Base-by-base conservation (phyloP, 2,888 invertebrate genomes). In the Archaeoteleia sp. region DNA sequence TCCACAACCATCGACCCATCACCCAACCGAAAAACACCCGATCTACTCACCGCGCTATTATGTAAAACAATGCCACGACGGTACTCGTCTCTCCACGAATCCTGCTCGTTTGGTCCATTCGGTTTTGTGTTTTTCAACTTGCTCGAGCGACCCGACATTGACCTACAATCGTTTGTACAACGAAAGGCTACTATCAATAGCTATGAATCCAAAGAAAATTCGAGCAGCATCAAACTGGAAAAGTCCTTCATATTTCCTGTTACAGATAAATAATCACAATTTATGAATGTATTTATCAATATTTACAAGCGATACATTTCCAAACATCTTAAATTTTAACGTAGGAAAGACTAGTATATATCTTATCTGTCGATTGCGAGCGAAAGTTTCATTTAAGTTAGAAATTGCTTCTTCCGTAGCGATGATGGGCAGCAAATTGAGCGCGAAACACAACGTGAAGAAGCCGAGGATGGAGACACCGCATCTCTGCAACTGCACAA, bases 401-500 rank as follows among this genome's bases (percentile, higher is more conserved):
- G 84, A 85, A 85, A 85, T 85, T 85, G 85, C 84, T 85, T 85
- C 85, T 85, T 85, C 85, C 85, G 84, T 82, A 78, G 82, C 79
- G 82, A 85, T 84, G 85, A 85, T 85, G 84, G 84, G 82, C 82
- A 80, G 81, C 84, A 85, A 85, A 85, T 85, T 85, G 85, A 83
- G 83, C 81, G 83, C 83, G 80, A 82, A 84, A 83, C 82, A 76
- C 80, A 80, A 78, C 77, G 74, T 74, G 73, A 73, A 74, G 76
- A 77, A 77, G 67, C 67, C 61, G 74, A 72, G 70, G 54, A 68
- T 58, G 58, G 58, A 63, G 63, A 63, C 62, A 68, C 62, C 40
- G 58, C 61, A 32, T 60, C 54, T 30, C 42, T 57, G 43, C 62
- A 48, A 69, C 54, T 62, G 51, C 43, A 17, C 7, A 51, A 45